Evolutionary conservation across 2,888 invertebrate genomes (phyloP).

Genomic region (Dynastes maya): DNA sequence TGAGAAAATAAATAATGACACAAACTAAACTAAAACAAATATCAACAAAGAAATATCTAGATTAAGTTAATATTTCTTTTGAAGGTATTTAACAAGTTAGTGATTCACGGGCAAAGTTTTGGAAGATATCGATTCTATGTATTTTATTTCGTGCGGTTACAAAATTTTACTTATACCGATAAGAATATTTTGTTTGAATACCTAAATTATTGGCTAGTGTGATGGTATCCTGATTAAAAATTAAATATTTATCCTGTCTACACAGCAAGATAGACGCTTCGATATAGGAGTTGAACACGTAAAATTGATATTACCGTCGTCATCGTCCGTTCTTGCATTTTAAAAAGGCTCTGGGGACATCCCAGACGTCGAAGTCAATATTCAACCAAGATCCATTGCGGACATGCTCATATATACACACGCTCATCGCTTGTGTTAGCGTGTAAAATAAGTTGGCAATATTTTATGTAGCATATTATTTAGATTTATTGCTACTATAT

Average conservation of each 20-base stretch:
- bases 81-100: no score
- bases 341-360: slow-evolving; percentile 61
- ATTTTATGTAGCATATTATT: slow-evolving; percentile 67
- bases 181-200: no score
- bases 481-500: slow-evolving; percentile 68
- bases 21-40: no score
- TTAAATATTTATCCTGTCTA: slow-evolving; percentile 58
- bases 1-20: no score
- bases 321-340: slow-evolving; percentile 19
- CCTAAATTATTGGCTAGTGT: no score
- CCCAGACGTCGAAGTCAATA: slow-evolving; percentile 66
- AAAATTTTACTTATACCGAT: no score
- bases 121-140: no score
- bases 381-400: slow-evolving; percentile 48
- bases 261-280: slow-evolving; percentile 56
- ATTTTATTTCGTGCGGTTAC: no score
- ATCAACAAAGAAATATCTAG: no score
- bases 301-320: slow-evolving; percentile 52
- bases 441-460: slow-evolving; percentile 60
- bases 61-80: no score
- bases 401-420: slow-evolving; percentile 36
- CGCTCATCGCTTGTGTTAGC: slow-evolving; percentile 41
- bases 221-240: slow-evolving; percentile 53
- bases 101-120: no score
- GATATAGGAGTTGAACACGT: slow-evolving; percentile 48